Conservation (phyloP, 2,797 vertebrate species). For the Phoeniculus purpureus region DNA sequence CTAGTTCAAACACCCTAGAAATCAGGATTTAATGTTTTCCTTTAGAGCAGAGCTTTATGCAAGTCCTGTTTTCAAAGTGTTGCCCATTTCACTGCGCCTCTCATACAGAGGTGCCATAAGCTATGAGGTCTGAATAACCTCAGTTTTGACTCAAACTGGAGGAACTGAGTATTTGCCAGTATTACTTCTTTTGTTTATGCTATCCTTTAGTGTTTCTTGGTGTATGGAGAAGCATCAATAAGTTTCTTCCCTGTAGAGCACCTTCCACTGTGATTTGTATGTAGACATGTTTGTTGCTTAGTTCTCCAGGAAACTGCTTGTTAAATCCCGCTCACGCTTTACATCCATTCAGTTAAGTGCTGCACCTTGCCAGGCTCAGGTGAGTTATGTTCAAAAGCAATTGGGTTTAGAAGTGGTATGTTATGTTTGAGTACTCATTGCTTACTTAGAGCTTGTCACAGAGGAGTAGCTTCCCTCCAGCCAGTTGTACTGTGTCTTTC, state of each 20-base stretch:
- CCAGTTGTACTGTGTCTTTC: not conserved
- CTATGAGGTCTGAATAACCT: not conserved
- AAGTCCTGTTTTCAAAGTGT: not conserved
- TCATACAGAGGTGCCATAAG: fast-evolving
- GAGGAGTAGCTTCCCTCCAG: not conserved
- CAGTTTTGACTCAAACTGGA: not conserved
- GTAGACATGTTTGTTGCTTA: not conserved
- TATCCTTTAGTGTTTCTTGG: not conserved
- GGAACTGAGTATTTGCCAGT: not conserved
- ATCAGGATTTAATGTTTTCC: not conserved
- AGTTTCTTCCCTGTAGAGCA: not conserved
- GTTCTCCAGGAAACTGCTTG: not conserved
- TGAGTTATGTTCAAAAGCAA: not conserved
- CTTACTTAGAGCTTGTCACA: not conserved
- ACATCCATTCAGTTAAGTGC: not conserved
- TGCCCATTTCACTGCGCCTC: not conserved
- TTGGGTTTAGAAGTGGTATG: not conserved
- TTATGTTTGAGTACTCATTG: not conserved
- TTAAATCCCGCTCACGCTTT: not conserved
- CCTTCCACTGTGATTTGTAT: not conserved
- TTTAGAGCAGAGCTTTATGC: not conserved
- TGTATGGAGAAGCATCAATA: fast-evolving
- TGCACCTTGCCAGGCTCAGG: not conserved
- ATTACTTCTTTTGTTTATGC: not conserved
- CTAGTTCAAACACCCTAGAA: not conserved